These are phyloP conservation scores for Halcyon badia DNA, from an alignment of 2,797 vertebrate genomes.

Conservation along the genomic window DNA sequence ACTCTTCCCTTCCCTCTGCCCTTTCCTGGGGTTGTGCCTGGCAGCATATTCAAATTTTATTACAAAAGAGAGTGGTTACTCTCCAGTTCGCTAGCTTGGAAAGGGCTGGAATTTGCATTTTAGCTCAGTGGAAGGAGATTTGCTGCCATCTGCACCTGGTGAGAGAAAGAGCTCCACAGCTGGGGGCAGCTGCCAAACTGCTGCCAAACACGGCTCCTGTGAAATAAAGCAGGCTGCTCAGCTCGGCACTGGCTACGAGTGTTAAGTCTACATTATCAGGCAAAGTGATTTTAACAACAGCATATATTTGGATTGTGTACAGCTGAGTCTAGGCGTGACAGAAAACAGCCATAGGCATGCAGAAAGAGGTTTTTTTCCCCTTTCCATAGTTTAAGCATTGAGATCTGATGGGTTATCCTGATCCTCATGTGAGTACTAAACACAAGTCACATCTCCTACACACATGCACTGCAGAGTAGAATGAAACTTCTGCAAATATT, in stretches of 20 bases:
- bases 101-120: conserved; percentile 38
- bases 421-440: neutral
- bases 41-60: neutral
- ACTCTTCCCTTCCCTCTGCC: neutral
- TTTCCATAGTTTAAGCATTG: neutral
- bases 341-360: neutral
- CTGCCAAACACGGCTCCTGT: neutral
- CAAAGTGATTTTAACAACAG: neutral
- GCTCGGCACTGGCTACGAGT: neutral
- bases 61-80: neutral
- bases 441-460: neutral
- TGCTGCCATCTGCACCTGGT: conserved; percentile 68
- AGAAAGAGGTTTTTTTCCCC: neutral
- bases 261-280: neutral
- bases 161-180: conserved; percentile 56
- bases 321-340: neutral
- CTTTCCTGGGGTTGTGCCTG: neutral
- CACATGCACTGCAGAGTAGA: neutral
- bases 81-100: neutral
- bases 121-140: conserved; percentile 23
- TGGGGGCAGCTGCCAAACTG: conserved; percentile 37
- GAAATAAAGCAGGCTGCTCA: neutral
- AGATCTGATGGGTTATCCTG: neutral
- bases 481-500: neutral
- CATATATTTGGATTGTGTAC: neutral